Conservation (phyloP, 2,888 invertebrate species). For the Prosopocoilus inquinatus region DNA sequence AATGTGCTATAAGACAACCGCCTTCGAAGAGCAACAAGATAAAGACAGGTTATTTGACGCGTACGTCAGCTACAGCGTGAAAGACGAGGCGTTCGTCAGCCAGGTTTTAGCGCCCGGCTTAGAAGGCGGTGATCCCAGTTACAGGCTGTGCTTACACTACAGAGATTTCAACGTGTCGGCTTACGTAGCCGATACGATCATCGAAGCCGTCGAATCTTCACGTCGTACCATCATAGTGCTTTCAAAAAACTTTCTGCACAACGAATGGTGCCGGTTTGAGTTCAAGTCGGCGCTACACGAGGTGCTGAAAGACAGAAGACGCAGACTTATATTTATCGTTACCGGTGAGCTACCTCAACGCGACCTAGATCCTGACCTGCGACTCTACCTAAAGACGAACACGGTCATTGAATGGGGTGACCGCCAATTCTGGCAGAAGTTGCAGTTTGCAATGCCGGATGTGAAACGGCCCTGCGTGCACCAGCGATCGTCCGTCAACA, state of each 20-base stretch:
- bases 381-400: conserved; percentile 85
- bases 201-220: conserved; percentile 88
- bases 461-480: conserved; percentile 62
- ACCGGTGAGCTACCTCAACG: conserved; percentile 86
- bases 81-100: conserved; percentile 88
- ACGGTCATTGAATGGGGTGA: conserved; percentile 93
- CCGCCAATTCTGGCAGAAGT: conserved; percentile 94
- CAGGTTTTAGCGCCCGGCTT: conserved; percentile 85
- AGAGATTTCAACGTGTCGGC: conserved; percentile 86
- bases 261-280: conserved; percentile 94
- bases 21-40: conserved; percentile 77
- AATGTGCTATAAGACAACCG: conserved; percentile 81
- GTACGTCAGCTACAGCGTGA: conserved; percentile 91
- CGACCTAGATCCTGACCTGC: conserved; percentile 87
- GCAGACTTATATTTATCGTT: conserved; percentile 85
- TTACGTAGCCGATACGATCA: conserved; percentile 88
- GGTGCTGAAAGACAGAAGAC: conserved; percentile 80
- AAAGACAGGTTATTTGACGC: conserved; percentile 90
- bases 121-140: conserved; percentile 78
- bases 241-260: conserved; percentile 89
- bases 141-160: conserved; percentile 87
- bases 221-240: conserved; percentile 86
- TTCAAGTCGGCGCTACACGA: conserved; percentile 92
- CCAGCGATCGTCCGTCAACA: conserved; percentile 68
- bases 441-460: conserved; percentile 88